Evolutionary conservation across 2,797 vertebrate species (phyloP), one percentile per base, ranked within the genome.

Genomic region (Halcyon leucocephala): DNA sequence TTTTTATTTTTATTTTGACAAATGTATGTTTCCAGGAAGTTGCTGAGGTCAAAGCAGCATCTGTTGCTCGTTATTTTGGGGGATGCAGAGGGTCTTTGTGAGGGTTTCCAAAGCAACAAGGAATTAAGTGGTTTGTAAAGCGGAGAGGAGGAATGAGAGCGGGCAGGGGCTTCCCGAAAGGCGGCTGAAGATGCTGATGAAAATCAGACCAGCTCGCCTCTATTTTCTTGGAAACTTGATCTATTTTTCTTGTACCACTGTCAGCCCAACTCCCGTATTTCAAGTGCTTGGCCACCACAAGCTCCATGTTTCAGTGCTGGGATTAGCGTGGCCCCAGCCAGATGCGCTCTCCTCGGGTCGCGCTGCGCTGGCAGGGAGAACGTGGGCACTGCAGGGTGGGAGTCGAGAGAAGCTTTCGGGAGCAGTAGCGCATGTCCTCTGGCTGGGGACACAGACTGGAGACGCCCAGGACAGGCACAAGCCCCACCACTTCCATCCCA

Each of bases 21-120:
- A 99, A 99, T 99, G 98, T 97, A 97, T 95, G 97, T 99, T 99
- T 99, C 98, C 99, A 99, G 99, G 99, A 99, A 99, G 99, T 98
- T 97, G 98, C 98, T 99, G 98, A 98, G 99, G 99, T 99, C 99
- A 99, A 97, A 89, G 89, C 97, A 96, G 98, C 99, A 99, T 99
- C 99, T 99, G 99, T 99, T 99, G 99, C 97, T 99, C 98, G 98
- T 99, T 99, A 99, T 97, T 97, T 97, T 92, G 97, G 97, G 94
- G 98, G 98, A 98, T 98, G 98, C 97, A 98, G 97, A 97, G 97
- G 96, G 98, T 97, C 98, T 98, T 98, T 98, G 98, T 97, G 97
- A 98, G 97, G 96, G 98, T 99, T 98, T 98, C 98, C 97, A 96
- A 97, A 98, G 98, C 97, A 98, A 98, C 98, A 90, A 91, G 97